A percentile compares a stretch with the other conserved stretches of the same genome.
Evolutionary conservation across 2,888 invertebrate species (phyloP).

Genomic region (Cremastobaeus sp.): DNA sequence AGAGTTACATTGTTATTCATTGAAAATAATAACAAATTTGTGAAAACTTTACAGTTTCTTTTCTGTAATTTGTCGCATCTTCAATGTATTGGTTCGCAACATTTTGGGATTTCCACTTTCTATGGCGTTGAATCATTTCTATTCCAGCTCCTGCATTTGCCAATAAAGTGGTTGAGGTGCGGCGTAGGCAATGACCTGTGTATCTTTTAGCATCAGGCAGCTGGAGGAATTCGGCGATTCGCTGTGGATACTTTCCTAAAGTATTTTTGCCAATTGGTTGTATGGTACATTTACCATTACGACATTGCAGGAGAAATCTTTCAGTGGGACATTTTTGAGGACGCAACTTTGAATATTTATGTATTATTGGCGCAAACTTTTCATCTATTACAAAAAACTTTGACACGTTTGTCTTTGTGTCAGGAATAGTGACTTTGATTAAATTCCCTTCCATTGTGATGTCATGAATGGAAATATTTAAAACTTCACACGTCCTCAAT

Average conservation of each 20-base stretch:
- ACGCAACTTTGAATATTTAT: not conserved
- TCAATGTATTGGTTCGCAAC: not conserved
- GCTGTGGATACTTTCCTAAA: not conserved
- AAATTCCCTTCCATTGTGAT: not conserved
- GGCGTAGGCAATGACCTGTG: conserved; percentile 3
- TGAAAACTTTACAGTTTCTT: not conserved
- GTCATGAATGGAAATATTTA: not conserved
- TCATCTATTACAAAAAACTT: conserved; percentile 14
- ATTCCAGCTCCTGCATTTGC: conserved; percentile 2
- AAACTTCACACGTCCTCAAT: not conserved
- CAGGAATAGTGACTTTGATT: conserved; percentile 5
- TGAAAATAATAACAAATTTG: no score
- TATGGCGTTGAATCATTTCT: not conserved
- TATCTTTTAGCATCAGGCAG: not conserved
- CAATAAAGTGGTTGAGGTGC: not conserved
- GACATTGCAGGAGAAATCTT: conserved; percentile 12
- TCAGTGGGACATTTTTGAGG: not conserved
- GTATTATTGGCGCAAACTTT: not conserved
- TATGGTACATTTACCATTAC: conserved; percentile 2
- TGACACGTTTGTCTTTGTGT: conserved; percentile 15
- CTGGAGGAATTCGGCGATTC: conserved; percentile 6
- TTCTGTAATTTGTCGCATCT: not conserved
- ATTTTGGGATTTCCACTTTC: not conserved
- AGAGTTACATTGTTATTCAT: no score
- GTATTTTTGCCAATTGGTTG: conserved; percentile 8